Conservation (phyloP, 2,797 vertebrate species). For the Sparidentex hasta region DNA sequence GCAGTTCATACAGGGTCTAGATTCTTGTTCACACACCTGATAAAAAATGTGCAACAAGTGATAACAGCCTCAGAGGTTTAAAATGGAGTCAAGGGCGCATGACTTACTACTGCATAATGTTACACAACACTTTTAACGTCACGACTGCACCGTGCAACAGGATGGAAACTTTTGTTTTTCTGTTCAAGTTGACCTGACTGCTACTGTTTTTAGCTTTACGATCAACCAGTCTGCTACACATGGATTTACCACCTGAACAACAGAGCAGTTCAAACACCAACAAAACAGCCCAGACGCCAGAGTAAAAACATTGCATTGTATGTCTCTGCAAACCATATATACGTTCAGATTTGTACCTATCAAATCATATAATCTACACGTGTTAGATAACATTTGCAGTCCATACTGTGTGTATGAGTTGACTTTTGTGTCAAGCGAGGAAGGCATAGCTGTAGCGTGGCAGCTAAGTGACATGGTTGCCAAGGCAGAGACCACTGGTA, state of each 20-base stretch:
- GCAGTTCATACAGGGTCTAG: constrained; percentile 70
- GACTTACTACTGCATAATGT: constrained; percentile 20
- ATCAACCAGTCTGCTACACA: constrained; percentile 54
- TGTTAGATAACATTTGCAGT: too few species aligned
- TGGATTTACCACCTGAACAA: constrained; percentile 8
- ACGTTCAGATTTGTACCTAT: too few species aligned
- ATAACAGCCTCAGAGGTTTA: constrained; percentile 22
- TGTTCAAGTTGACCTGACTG: constrained; percentile 36
- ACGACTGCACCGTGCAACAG: neutral
- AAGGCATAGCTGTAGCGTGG: too few species aligned
- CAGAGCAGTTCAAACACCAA: constrained; percentile 4
- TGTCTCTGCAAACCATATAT: too few species aligned
- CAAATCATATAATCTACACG: too few species aligned
- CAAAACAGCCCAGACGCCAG: too few species aligned
- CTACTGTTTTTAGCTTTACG: constrained; percentile 19
- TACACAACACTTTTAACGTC: constrained; percentile 5
- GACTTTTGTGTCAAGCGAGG: too few species aligned
- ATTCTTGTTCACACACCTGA: constrained; percentile 15
- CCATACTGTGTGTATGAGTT: too few species aligned
- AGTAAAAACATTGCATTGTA: too few species aligned
- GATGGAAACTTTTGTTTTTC: neutral
- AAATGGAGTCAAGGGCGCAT: constrained; percentile 5
- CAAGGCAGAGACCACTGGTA: too few species aligned
- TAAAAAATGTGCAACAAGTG: constrained; percentile 34
- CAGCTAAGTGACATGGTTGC: too few species aligned